phyloP scores from a whole-genome alignment of 1,140 invertebrate genomes.

The Hypsibius dujardini region DNA sequence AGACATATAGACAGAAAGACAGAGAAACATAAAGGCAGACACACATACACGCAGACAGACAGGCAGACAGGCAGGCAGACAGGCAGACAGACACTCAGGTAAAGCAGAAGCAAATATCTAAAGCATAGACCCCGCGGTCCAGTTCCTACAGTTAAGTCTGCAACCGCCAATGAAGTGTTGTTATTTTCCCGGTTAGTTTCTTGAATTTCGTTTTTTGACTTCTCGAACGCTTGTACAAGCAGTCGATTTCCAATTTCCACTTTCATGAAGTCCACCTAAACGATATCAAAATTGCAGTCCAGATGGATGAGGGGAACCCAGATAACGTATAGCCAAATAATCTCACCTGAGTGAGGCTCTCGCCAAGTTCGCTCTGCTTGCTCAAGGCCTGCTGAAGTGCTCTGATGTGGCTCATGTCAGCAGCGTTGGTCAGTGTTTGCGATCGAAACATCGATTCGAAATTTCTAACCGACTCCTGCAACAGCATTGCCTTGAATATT shows the following conservation, averaged over 20 bases:
- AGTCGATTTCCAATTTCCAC: slow-evolving; percentile 13
- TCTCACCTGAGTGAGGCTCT: background rate
- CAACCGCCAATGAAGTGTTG: background rate
- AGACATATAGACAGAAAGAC: too few species aligned
- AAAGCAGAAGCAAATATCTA: background rate
- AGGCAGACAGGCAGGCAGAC: too few species aligned
- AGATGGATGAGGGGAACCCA: too few species aligned
- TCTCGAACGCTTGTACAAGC: slow-evolving; percentile 6
- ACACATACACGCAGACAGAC: too few species aligned
- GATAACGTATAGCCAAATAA: background rate
- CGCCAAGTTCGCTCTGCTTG: slow-evolving; percentile 7
- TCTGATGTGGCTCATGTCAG: background rate
- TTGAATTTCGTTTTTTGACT: background rate
- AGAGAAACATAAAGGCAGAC: too few species aligned
- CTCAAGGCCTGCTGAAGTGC: background rate
- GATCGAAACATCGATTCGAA: slow-evolving; percentile 4
- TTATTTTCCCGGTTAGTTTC: background rate
- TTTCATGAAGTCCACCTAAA: slow-evolving; percentile 16
- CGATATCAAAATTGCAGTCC: background rate
- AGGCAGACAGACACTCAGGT: too few species aligned
- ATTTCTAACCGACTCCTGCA: background rate
- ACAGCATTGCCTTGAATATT: background rate
- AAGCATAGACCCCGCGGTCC: background rate
- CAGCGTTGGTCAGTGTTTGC: background rate
- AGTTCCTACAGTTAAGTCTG: slow-evolving; percentile 6